These are phyloP conservation scores for Pyralis farinalis DNA, from an alignment of 2,888 invertebrate species.

Conservation along the genomic window DNA sequence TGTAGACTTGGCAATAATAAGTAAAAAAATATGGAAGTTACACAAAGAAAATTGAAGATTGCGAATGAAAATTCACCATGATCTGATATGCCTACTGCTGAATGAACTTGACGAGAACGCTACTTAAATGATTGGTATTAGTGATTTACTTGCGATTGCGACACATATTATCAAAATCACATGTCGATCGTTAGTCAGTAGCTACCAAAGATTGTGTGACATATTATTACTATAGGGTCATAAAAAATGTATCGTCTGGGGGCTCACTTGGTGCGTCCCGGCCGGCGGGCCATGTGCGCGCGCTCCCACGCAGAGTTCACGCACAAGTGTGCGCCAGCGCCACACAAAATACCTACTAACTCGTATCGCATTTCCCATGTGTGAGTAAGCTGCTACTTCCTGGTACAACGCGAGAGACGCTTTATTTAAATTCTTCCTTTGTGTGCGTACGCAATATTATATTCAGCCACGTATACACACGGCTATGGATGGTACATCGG, in stretches of 20 bases:
- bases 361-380: conserved; percentile 46
- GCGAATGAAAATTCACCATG: too few species aligned
- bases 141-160: neutral
- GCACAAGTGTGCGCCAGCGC: conserved; percentile 76
- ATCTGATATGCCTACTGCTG: too few species aligned
- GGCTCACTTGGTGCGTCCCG: conserved; percentile 75
- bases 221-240: conserved; percentile 55
- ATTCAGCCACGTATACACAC: conserved; percentile 59
- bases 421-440: conserved; percentile 73
- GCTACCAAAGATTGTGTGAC: conserved; percentile 38
- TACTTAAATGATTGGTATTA: neutral
- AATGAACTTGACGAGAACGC: too few species aligned
- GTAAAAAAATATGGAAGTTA: too few species aligned
- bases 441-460: conserved; percentile 75
- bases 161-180: conserved; percentile 2
- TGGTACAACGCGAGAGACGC: conserved; percentile 75
- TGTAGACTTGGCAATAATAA: too few species aligned
- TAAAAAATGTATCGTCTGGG: conserved; percentile 76
- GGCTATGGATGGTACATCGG: conserved; percentile 45
- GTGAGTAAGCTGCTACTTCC: conserved; percentile 77
- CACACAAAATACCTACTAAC: conserved; percentile 54
- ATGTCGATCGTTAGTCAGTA: conserved; percentile 9
- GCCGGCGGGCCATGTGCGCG: conserved; percentile 77
- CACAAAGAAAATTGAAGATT: too few species aligned
- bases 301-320: conserved; percentile 76